phyloP scores from a whole-genome alignment of 2,797 vertebrate genomes.

The Emydoidea blandingii region DNA sequence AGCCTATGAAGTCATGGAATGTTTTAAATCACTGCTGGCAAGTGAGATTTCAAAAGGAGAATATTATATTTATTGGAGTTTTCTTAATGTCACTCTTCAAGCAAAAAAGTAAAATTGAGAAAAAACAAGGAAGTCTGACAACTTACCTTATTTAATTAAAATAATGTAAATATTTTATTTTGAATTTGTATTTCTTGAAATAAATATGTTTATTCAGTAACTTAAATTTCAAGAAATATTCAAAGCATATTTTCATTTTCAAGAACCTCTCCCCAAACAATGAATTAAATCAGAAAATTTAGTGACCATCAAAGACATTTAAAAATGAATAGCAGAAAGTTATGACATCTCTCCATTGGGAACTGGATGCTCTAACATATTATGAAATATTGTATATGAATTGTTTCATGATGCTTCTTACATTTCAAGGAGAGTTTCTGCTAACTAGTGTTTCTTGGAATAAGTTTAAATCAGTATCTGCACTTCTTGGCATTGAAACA shows the following conservation, averaged over 20 bases:
- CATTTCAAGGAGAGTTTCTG: constrained; percentile 14
- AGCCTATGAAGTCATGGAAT: constrained; percentile 61
- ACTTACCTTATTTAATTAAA: constrained; percentile 41
- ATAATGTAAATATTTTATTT: constrained; percentile 54
- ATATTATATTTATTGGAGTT: not conserved
- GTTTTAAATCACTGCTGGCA: constrained; percentile 36
- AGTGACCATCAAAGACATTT: not conserved
- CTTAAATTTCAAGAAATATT: constrained; percentile 13
- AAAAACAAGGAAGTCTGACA: not conserved
- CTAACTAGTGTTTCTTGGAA: not conserved
- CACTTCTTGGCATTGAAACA: not conserved
- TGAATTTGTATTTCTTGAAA: constrained; percentile 20
- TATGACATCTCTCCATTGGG: not conserved
- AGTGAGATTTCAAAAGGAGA: constrained; percentile 21
- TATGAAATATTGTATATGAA: not conserved
- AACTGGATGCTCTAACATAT: constrained; percentile 14
- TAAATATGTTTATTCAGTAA: constrained; percentile 2
- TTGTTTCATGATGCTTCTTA: constrained; percentile 13
- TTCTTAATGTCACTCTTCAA: not conserved
- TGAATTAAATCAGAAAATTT: not conserved
- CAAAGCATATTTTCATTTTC: not conserved
- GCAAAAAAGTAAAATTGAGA: not conserved
- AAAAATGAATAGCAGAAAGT: constrained; percentile 20
- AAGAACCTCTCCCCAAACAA: not conserved
- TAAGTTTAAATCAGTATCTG: constrained; percentile 25